These are phyloP conservation scores for Daphoenositta chrysoptera DNA, from an alignment of 2,113 vertebrate species.

Conservation along the genomic window DNA sequence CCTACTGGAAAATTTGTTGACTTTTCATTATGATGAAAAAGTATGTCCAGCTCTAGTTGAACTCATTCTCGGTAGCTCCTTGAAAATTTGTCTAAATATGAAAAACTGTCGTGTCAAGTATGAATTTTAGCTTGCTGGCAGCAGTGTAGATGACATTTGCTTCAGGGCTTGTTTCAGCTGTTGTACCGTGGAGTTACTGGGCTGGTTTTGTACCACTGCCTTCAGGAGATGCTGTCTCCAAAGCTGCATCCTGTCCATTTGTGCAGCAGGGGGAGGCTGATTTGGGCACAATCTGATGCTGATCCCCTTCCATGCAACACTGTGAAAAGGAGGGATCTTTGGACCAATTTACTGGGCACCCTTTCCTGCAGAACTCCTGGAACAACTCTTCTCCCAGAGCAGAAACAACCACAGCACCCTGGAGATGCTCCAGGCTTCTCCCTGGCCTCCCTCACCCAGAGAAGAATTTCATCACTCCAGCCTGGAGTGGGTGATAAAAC, in stretches of 20 bases:
- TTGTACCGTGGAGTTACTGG: neutral
- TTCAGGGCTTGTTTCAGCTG: neutral
- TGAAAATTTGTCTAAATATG: neutral
- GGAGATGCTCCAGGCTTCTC: neutral
- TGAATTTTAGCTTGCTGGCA: neutral
- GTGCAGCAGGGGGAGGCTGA: neutral
- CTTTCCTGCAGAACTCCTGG: neutral
- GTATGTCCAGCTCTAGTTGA: neutral
- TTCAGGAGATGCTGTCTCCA: neutral
- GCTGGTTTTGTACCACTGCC: neutral
- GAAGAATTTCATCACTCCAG: neutral
- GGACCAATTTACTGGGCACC: neutral
- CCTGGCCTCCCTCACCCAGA: neutral
- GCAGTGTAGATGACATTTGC: neutral
- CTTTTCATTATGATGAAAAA: neutral
- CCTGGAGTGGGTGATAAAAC: neutral
- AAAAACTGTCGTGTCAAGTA: neutral
- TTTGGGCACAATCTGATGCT: neutral
- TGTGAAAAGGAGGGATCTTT: neutral
- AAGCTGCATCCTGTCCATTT: neutral
- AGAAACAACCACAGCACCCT: fast-evolving
- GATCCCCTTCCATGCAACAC: neutral
- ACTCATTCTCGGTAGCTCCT: neutral
- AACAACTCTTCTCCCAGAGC: neutral
- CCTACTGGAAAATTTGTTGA: neutral